These are phyloP conservation scores for Mylabris sibirica DNA, from an alignment of 2,888 invertebrate genomes.

Conservation along the genomic window DNA sequence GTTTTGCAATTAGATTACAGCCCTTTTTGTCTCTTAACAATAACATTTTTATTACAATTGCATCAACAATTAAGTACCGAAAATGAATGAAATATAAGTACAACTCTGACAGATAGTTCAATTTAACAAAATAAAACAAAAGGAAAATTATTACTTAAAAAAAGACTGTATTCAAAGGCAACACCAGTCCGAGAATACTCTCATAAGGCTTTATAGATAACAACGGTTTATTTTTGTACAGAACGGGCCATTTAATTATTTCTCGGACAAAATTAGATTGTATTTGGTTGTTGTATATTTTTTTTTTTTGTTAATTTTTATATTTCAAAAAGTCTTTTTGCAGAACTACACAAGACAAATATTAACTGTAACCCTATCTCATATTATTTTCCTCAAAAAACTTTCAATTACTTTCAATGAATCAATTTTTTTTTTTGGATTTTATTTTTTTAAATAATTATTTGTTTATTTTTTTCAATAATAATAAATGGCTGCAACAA, in stretches of 20 bases:
- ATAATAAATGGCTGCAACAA: constrained; percentile 29
- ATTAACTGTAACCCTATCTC: constrained; percentile 26
- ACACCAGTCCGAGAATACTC: constrained; percentile 39
- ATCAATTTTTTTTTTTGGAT: constrained; percentile 31
- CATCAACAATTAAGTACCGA: constrained; percentile 47
- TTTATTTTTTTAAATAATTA: constrained; percentile 29
- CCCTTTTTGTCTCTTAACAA: constrained; percentile 39
- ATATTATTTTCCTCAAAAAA: background rate
- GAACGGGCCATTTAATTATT: constrained; percentile 14
- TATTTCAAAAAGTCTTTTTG: constrained; percentile 34
- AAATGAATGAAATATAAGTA: constrained; percentile 24
- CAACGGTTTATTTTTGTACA: constrained; percentile 44
- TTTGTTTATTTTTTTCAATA: constrained; percentile 30
- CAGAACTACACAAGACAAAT: constrained; percentile 32
- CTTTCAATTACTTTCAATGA: constrained; percentile 23
- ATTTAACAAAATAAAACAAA: constrained; percentile 37
- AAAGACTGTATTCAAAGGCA: constrained; percentile 48
- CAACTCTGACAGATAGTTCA: constrained; percentile 12
- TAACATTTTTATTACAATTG: constrained; percentile 41
- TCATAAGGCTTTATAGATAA: constrained; percentile 31
- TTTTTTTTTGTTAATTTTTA: constrained; percentile 4
- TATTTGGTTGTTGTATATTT: background rate
- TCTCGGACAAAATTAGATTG: constrained; percentile 2
- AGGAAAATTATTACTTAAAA: constrained; percentile 39
- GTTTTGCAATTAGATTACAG: constrained; percentile 45